Base-by-base conservation (phyloP, 1,140 invertebrate species). In the Atta colombica region DNA sequence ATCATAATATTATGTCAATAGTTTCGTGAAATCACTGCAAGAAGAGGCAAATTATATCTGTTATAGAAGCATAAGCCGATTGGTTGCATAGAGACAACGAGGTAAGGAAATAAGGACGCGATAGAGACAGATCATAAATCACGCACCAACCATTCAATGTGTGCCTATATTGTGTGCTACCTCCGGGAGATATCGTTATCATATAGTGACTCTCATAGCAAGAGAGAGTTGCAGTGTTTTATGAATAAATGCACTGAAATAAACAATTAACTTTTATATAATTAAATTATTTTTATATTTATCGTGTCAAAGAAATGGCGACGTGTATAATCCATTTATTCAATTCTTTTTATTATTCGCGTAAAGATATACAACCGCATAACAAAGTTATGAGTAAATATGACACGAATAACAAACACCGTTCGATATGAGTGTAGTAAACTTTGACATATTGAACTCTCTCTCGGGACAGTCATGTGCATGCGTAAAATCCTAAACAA, bases 101-200 rank as follows among this genome's bases (percentile, higher is more conserved):
- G 66, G 58, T 84, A 53, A 77, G 28, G 68, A 74, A 84, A 80
- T 87, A 90, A 89, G 61, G 66, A 25, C 58, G 85, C 69, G 85
- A 85, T 87, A 89, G 53, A 55, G 63, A 58, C 25, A 25, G 61
- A 51, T 63, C 61, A 87, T 87, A 85, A 85, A 90, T 90, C 85
- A 87, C 61, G 49, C 5, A 39, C 60, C 45, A 68, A 71, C 88
- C 61, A 78, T 87, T 87, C 74, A 69, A 45, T 25, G 68, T 53
- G 77, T 68, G 63, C 49, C 49, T 75, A 65, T 28, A 75, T 80
- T 69, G 68, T 51, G 55, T 12, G 45, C 72, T 25, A 63, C 58
- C 80, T 45, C 51, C 28, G 35, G 66, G 69, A 74, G 85, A 80
- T 80, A 77, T 77, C 86, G 80, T 88, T 89, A 89, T 89, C 86